phyloP scores from a whole-genome alignment of 2,888 invertebrate genomes.

The Anthrax anthrax region DNA sequence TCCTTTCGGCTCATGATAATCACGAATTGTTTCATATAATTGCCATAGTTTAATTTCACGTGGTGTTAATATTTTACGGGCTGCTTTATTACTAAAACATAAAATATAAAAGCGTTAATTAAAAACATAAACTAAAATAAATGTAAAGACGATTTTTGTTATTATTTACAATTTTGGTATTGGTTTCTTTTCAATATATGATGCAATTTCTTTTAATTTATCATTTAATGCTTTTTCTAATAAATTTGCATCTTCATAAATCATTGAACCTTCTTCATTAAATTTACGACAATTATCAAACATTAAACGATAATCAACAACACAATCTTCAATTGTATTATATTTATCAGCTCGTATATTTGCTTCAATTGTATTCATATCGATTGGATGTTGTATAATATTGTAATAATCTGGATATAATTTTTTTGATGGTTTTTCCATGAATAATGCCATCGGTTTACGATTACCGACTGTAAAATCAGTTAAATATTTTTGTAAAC shows the following conservation, averaged over 20 bases:
- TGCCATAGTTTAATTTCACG: conserved; percentile 68
- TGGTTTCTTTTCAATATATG: conserved; percentile 35
- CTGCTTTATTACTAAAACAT: conserved; percentile 2
- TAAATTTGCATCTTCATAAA: conserved; percentile 85
- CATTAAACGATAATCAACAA: conserved; percentile 83
- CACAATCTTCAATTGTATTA: conserved; percentile 67
- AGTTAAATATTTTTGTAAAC: conserved; percentile 60
- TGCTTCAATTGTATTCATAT: conserved; percentile 83
- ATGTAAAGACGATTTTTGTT: too few species aligned
- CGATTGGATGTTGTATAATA: conserved; percentile 85
- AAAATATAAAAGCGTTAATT: conserved; percentile 1
- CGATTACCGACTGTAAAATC: conserved; percentile 63
- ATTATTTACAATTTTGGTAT: conserved; percentile 25
- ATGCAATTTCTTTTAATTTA: conserved; percentile 61
- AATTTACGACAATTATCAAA: conserved; percentile 94
- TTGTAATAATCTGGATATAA: conserved; percentile 92
- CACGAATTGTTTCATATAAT: conserved; percentile 77
- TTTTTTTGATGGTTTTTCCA: conserved; percentile 92
- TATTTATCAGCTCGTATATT: conserved; percentile 81
- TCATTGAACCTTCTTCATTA: conserved; percentile 91
- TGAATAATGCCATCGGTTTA: conserved; percentile 79
- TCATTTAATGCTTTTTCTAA: conserved; percentile 74
- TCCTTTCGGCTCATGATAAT: conserved; percentile 72
- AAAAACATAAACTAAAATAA: conserved; percentile 1
- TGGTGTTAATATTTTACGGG: conserved; percentile 31